Percentiles rank a stretch among this genome's conserved stretches.
Conservation (phyloP, 2,113 vertebrate species). For the Microcebus jonahi region DNA sequence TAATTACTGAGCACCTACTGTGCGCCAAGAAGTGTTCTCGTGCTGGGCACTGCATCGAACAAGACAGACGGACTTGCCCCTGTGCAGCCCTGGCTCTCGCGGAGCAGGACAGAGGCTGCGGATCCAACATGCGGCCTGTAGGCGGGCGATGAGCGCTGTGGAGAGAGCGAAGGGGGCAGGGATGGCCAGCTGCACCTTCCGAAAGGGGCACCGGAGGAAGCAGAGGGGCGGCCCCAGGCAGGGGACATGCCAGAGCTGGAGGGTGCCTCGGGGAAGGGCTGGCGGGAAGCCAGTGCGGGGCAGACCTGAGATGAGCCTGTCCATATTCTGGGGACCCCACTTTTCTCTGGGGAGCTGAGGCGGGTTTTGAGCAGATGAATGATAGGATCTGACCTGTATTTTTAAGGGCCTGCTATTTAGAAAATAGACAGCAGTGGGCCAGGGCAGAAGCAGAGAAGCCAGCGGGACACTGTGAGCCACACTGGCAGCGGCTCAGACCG, state of each 20-base stretch:
- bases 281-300: fast-evolving
- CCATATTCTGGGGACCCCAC: not conserved
- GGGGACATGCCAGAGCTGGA: not conserved
- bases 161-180: not conserved
- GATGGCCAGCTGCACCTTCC: not conserved
- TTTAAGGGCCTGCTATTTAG: not conserved
- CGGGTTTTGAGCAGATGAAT: not conserved
- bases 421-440: not conserved
- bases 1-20: not conserved
- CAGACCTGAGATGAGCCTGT: not conserved
- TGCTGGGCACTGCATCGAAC: not conserved
- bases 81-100: too few relatives aligned
- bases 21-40: not conserved
- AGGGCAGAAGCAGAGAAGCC: not conserved
- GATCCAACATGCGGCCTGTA: too few relatives aligned
- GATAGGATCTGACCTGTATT: not conserved
- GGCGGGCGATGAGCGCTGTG: fast-evolving
- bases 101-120: not conserved
- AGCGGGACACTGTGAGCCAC: not conserved
- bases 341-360: not conserved
- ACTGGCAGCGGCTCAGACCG: not conserved
- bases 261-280: not conserved
- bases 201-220: not conserved
- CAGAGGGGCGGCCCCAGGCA: not conserved
- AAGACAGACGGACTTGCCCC: not conserved